phyloP scores from a whole-genome alignment of 1,140 invertebrate species.

The Trinorchestia longiramus region DNA sequence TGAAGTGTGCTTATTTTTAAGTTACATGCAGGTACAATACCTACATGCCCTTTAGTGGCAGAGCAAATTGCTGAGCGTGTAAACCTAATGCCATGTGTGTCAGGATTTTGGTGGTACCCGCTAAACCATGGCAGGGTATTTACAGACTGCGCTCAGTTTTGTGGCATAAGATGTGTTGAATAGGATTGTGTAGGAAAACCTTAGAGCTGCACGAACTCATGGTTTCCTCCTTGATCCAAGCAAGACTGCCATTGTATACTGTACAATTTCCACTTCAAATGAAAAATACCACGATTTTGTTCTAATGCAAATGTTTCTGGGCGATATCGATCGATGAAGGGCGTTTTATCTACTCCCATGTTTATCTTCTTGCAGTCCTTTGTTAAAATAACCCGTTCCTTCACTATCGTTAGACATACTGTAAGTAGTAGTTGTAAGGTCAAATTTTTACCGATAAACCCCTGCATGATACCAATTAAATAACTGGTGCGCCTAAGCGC shows the following conservation, averaged over 20 bases:
- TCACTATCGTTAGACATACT: neutral
- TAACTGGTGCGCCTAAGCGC: neutral
- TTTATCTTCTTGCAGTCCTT: neutral
- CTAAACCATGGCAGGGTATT: neutral
- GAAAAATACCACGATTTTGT: neutral
- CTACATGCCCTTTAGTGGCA: neutral
- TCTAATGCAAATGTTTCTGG: neutral
- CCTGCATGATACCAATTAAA: neutral
- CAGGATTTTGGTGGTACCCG: neutral
- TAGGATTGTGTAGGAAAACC: neutral
- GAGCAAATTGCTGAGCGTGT: neutral
- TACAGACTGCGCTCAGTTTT: neutral
- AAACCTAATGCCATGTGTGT: neutral
- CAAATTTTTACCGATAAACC: neutral
- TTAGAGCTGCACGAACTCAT: neutral
- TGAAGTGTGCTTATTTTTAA: slow-evolving; percentile 18
- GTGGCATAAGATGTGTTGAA: neutral
- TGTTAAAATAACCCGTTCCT: neutral
- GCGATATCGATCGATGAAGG: neutral
- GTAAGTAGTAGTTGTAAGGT: neutral
- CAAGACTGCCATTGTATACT: neutral
- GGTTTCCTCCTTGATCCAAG: neutral
- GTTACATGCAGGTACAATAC: neutral
- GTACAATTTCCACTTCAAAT: neutral
- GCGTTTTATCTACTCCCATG: neutral